Conservation (phyloP, 2,797 vertebrate genomes). For the Tenualosa ilisha region DNA sequence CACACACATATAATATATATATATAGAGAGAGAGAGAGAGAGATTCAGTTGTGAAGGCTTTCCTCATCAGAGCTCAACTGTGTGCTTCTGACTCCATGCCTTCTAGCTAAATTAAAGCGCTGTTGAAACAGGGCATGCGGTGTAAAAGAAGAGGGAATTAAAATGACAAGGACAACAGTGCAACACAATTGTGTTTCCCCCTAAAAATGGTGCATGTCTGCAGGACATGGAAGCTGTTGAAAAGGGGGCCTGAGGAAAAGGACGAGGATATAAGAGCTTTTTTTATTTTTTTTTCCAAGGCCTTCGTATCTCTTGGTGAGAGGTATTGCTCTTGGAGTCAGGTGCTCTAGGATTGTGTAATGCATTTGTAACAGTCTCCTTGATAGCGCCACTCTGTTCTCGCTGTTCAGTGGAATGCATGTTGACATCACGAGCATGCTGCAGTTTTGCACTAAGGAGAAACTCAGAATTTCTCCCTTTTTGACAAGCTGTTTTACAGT, state of each 20-base stretch:
- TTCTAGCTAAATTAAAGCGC: background rate
- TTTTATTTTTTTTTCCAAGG: background rate
- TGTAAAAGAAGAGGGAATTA: background rate
- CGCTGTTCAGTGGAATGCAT: background rate
- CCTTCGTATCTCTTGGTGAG: background rate
- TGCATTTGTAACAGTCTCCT: background rate
- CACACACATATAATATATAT: too few relatives aligned
- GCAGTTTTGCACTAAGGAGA: background rate
- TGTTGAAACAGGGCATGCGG: background rate
- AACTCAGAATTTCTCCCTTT: background rate
- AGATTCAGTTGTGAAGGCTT: background rate
- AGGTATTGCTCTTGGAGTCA: background rate
- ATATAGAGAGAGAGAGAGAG: too few relatives aligned
- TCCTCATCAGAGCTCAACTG: background rate
- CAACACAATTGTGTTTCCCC: background rate
- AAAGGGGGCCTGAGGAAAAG: background rate
- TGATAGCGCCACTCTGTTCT: background rate
- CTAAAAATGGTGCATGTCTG: background rate
- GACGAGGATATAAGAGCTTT: background rate
- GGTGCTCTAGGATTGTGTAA: background rate
- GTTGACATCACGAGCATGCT: background rate
- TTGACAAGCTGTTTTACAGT: background rate
- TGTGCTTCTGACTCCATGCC: background rate
- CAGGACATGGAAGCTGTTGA: background rate
- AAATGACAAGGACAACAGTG: constrained; percentile 15